Conservation (phyloP, 1,140 invertebrate species). For the Zaprionus inermis region DNA sequence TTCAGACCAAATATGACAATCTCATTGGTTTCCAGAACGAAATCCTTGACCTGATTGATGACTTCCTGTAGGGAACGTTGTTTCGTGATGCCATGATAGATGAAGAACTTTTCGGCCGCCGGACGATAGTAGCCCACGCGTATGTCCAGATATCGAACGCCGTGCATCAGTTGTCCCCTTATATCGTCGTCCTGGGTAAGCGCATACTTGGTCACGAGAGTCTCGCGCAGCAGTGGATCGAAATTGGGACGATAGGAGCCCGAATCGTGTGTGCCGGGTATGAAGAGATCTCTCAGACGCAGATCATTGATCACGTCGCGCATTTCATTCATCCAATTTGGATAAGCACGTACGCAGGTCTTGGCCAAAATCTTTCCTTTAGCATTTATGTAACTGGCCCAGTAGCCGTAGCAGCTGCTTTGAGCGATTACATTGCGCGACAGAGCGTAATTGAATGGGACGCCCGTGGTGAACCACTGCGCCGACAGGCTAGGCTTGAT, state of each 20-base stretch:
- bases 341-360: slow-evolving; percentile 85
- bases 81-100: slow-evolving; percentile 86
- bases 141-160: slow-evolving; percentile 87
- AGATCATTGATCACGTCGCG: slow-evolving; percentile 79
- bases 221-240: slow-evolving; percentile 70
- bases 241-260: slow-evolving; percentile 86
- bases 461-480: slow-evolving; percentile 78
- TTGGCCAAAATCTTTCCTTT: slow-evolving; percentile 66
- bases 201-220: slow-evolving; percentile 84
- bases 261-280: slow-evolving; percentile 88
- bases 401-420: slow-evolving; percentile 76
- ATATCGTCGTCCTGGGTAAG: slow-evolving; percentile 87
- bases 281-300: slow-evolving; percentile 85
- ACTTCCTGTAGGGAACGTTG: slow-evolving; percentile 85
- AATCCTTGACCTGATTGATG: slow-evolving; percentile 85
- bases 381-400: slow-evolving; percentile 75
- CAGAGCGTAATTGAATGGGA: slow-evolving; percentile 71
- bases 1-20: slow-evolving; percentile 88
- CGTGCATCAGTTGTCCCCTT: slow-evolving; percentile 86
- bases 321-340: slow-evolving; percentile 87
- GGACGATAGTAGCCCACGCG: slow-evolving; percentile 85
- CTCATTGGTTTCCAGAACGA: slow-evolving; percentile 87
- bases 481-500: slow-evolving; percentile 54
- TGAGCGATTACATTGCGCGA: slow-evolving; percentile 57
- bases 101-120: slow-evolving; percentile 84